Evolutionary conservation across 2,888 invertebrate species (phyloP).

Genomic region (Rhagonycha lutea): DNA sequence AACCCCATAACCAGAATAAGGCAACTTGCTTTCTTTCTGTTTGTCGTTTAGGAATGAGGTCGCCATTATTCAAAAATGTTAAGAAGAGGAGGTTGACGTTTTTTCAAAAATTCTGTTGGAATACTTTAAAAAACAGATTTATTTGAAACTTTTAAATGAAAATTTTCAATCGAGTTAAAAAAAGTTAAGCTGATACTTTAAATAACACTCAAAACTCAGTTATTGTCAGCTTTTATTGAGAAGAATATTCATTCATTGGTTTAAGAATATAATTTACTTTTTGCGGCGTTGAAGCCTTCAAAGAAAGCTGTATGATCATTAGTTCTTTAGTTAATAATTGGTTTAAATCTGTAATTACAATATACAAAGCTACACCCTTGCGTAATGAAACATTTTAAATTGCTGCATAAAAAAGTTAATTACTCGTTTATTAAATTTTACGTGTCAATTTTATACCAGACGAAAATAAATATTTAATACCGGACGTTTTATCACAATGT

Average conservation of each 20-base stretch:
- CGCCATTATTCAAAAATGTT: no score
- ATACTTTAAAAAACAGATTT: neutral
- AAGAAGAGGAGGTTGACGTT: neutral
- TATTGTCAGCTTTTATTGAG: neutral
- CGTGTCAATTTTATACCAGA: neutral
- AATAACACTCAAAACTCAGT: neutral
- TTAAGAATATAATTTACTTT: neutral
- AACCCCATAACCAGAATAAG: no score
- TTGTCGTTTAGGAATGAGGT: no score
- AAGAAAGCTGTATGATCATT: no score
- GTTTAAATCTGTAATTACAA: neutral
- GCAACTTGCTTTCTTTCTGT: no score
- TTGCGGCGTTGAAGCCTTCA: no score
- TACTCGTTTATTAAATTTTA: neutral
- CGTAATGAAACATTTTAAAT: neutral
- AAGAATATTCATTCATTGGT: neutral
- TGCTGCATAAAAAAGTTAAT: neutral
- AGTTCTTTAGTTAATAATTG: no score
- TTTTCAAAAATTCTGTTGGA: neutral
- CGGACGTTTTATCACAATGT: neutral
- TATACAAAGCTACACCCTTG: neutral
- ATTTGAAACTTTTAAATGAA: no score
- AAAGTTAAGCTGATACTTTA: neutral
- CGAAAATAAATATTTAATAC: neutral
- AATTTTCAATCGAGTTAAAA: no score